phyloP scores from a whole-genome alignment of 2,113 vertebrate genomes.

The Haemorhous mexicanus region DNA sequence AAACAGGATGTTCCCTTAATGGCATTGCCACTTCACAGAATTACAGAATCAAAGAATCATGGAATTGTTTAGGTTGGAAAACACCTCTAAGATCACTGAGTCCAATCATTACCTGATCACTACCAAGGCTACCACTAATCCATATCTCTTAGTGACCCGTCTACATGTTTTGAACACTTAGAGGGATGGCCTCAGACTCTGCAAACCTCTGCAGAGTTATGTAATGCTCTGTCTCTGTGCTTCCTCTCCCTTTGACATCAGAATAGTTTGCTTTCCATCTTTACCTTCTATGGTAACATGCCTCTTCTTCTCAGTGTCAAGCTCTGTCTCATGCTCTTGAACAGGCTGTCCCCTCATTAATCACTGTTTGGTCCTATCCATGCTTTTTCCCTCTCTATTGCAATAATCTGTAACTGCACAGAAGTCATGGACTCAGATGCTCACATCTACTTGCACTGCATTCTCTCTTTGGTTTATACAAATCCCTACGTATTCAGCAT shows the following conservation, averaged over 20 bases:
- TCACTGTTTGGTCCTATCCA: neutral
- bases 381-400: neutral
- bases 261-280: neutral
- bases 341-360: neutral
- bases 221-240: neutral
- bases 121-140: neutral
- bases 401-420: neutral
- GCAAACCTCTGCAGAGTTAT: neutral
- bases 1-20: neutral
- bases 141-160: neutral
- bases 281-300: neutral
- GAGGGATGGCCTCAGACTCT: neutral
- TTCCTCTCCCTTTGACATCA: neutral
- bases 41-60: neutral
- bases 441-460: neutral
- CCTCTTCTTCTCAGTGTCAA: neutral
- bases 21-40: neutral
- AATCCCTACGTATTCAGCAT: neutral
- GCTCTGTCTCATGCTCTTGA: neutral
- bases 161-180: neutral
- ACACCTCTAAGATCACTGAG: neutral
- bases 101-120: neutral
- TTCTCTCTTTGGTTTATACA: neutral
- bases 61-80: neutral
- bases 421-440: neutral